Conservation (phyloP, 2,888 invertebrate species). For the Tetrapedia diversipes region DNA sequence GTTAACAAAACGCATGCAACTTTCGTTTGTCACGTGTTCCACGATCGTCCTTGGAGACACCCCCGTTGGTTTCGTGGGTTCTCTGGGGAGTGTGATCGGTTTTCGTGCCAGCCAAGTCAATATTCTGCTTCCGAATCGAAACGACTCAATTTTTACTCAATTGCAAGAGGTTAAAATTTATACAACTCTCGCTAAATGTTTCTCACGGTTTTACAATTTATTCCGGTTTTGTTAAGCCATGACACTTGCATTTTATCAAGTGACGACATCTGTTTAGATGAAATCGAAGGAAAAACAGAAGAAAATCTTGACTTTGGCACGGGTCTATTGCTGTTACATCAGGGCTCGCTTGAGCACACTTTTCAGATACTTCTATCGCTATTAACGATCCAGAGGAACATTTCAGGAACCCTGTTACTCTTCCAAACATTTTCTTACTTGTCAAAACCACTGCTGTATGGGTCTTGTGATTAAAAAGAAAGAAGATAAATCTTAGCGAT, state of each 20-base stretch:
- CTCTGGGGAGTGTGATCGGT: conserved; percentile 21
- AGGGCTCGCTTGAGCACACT: conserved; percentile 43
- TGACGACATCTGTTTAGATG: neutral
- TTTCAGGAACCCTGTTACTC: neutral
- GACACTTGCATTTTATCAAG: neutral
- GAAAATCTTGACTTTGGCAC: conserved; percentile 69
- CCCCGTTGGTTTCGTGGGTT: neutral
- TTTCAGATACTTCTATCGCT: neutral
- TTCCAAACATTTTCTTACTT: neutral
- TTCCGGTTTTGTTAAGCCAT: too few species aligned
- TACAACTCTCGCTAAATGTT: too few species aligned
- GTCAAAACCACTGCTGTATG: neutral
- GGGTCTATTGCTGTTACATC: conserved; percentile 68
- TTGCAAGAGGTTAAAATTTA: too few species aligned
- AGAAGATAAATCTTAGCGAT: neutral
- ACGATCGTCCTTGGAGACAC: conserved; percentile 30
- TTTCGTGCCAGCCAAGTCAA: conserved; percentile 51
- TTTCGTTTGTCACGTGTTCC: neutral
- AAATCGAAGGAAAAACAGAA: conserved; percentile 25
- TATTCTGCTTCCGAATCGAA: conserved; percentile 42
- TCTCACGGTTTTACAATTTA: too few species aligned
- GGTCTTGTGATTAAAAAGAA: neutral
- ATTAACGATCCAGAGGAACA: neutral
- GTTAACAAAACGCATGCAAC: conserved; percentile 63
- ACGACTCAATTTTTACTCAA: too few species aligned